Evolutionary conservation across 2,113 vertebrate genomes (phyloP).

Genomic region (Pimephales promelas): DNA sequence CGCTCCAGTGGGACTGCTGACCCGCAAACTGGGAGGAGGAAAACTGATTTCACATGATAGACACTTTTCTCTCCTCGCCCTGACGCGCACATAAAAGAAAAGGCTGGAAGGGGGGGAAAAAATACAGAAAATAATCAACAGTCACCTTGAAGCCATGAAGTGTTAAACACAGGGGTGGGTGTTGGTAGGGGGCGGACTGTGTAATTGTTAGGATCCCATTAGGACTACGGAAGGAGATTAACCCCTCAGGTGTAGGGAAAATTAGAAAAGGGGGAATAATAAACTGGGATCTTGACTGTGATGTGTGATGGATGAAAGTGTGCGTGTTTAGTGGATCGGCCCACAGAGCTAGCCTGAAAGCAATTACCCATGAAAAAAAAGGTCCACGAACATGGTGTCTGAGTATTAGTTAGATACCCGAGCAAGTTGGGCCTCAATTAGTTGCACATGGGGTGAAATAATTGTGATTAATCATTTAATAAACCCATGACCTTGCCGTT

Average conservation of each 20-base stretch:
- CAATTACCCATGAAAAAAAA: constrained; percentile 44
- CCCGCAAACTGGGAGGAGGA: constrained; percentile 1
- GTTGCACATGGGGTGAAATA: neutral
- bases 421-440: neutral
- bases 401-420: neutral
- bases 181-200: neutral
- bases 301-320: constrained; percentile 23
- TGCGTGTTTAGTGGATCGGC: constrained; percentile 20
- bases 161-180: constrained; percentile 26
- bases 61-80: constrained; percentile 38
- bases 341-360: neutral
- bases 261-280: constrained; percentile 32
- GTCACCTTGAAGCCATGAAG: constrained; percentile 45
- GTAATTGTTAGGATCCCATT: constrained; percentile 45
- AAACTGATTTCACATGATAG: constrained; percentile 44
- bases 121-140: constrained; percentile 32
- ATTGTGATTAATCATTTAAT: neutral
- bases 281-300: constrained; percentile 26
- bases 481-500: neutral
- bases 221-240: constrained; percentile 36
- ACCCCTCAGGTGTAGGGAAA: constrained; percentile 33
- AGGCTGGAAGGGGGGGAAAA: neutral
- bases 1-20: constrained; percentile 39
- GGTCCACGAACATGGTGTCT: constrained; percentile 10
- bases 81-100: neutral